A percentile compares a stretch with the other conserved stretches of the same genome.
Conservation (phyloP, 2,797 vertebrate species). For the Strix occidentalis region DNA sequence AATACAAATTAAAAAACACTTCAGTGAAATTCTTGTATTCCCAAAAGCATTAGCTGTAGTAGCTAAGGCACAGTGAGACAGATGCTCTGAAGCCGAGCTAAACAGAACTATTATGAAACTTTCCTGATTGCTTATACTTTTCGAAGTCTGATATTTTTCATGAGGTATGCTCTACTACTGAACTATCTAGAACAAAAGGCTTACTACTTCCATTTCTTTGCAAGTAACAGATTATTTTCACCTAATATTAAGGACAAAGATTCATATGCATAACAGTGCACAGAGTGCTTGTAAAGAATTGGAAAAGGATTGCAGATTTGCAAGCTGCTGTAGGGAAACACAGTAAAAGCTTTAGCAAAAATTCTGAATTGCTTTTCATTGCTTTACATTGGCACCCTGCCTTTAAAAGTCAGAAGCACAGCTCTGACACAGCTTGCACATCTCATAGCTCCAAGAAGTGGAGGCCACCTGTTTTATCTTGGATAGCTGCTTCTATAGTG, state of each 20-base stretch:
- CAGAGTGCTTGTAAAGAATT: neutral
- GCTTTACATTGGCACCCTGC: neutral
- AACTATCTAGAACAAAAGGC: neutral
- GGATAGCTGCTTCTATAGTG: neutral
- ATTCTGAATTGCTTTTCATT: constrained; percentile 1
- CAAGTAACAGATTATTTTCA: neutral
- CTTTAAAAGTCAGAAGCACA: neutral
- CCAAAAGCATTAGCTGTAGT: neutral
- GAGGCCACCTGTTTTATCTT: constrained; percentile 11
- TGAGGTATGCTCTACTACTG: neutral
- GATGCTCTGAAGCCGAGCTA: neutral
- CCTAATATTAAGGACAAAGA: neutral
- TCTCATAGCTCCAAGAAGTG: neutral
- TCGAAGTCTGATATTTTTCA: neutral
- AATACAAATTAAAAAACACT: neutral
- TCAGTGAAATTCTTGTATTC: neutral
- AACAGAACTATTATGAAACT: neutral
- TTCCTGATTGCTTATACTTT: neutral
- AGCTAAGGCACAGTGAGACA: neutral
- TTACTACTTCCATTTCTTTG: neutral
- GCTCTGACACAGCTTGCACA: neutral
- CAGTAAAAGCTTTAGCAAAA: constrained; percentile 2
- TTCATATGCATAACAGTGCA: neutral
- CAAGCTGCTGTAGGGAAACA: neutral
- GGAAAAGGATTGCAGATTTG: neutral